Base-by-base conservation (phyloP, 1,140 invertebrate species). In the Eciton burchellii region DNA sequence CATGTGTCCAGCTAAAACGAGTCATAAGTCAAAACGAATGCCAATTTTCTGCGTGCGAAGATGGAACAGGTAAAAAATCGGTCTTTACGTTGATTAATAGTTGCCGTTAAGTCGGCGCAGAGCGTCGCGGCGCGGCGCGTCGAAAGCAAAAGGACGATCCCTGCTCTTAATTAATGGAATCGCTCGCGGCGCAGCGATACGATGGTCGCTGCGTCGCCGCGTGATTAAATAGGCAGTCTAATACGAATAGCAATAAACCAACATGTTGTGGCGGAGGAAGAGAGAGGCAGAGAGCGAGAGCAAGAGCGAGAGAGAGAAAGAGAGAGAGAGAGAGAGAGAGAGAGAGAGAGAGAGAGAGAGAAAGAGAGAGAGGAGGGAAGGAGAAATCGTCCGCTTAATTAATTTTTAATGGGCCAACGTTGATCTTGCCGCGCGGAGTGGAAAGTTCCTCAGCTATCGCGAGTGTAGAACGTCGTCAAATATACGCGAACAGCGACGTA, bases 151-250 rank as follows among this genome's bases (percentile, higher is more conserved):
- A 56, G 84, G 49, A 41, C 35, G 49, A 24, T 66, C 9, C 19
- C 8, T 52, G 57, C 19, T 66, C 59, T 84, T 84, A 85, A 85
- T 84, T 84, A 85, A 84, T 76, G 52, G 52, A 84, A 81, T 62
- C 24, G 45, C 56, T 84, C 14, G 54, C 47, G 19, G 35, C 49
- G 49, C 59, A 79, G 35, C 63, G 35, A 79, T 85, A 65, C 82
- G 63, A 76, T 41, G 45, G 29, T 65, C 54, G 41, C n/a, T 70
- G 35, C 41, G 49, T 41, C 45, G 35, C 49, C 49, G 35, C 63
- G 49, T 79, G 74, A 79, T 79, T 79, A 79, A 79, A 57, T 79
- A 21, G 63, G 24, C 68, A 79, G 63, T 43, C 41, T 45, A 49
- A 79, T 79, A 43, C 74, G 41, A 79, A 49, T 56, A 41, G 35